Percentiles rank a stretch among this genome's conserved stretches.
phyloP scores from a whole-genome alignment of 1,140 invertebrate species.

The Microvelia longipes region DNA sequence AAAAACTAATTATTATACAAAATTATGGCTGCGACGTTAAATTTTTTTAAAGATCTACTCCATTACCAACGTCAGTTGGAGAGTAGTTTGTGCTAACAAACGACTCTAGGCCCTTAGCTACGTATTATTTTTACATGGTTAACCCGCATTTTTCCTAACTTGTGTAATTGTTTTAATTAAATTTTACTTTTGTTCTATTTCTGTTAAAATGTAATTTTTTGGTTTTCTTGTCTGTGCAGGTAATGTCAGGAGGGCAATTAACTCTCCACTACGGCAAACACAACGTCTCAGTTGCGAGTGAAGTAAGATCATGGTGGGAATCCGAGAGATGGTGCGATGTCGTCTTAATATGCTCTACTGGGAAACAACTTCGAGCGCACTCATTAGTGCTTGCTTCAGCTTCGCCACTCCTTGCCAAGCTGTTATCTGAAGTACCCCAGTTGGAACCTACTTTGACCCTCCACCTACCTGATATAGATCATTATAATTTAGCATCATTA shows the following conservation, averaged over 20 bases:
- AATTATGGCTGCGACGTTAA: no score
- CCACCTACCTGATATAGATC: conserved; percentile 62
- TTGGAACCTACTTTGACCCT: conserved; percentile 38
- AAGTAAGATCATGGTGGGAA: conserved; percentile 66
- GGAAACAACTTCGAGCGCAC: conserved; percentile 23
- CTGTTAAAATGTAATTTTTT: no score
- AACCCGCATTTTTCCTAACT: no score
- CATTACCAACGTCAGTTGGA: no score
- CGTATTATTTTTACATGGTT: no score
- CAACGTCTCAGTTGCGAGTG: conserved; percentile 70
- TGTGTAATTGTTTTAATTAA: no score
- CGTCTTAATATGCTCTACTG: conserved; percentile 52
- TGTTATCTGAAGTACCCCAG: conserved; percentile 54
- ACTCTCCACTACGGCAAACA: conserved; percentile 79
- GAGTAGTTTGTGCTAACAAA: no score
- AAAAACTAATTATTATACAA: no score
- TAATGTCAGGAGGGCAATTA: conserved; percentile 40
- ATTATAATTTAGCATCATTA: conserved; percentile 55
- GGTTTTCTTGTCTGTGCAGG: no score
- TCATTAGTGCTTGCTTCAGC: conserved; percentile 61
- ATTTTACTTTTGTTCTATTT: no score
- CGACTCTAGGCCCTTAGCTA: no score
- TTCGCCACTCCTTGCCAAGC: conserved; percentile 58
- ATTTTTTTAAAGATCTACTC: no score
- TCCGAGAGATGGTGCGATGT: conserved; percentile 67